Conservation (phyloP, 2,113 vertebrate genomes). For the Takifugu bimaculatus region DNA sequence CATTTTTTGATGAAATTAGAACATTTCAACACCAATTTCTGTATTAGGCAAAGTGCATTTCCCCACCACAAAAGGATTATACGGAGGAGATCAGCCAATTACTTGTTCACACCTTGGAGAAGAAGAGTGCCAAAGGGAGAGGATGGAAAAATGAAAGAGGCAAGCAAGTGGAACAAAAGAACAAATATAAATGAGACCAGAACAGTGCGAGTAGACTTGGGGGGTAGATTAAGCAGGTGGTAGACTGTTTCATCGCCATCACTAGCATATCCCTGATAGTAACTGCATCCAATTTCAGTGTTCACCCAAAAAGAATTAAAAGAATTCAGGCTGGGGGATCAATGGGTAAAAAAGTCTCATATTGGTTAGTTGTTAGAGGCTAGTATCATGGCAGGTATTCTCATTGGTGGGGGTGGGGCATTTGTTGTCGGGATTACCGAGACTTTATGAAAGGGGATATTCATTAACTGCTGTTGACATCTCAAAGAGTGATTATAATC, state of each 20-base stretch:
- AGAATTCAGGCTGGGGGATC: constrained; percentile 49
- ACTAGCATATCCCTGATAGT: constrained; percentile 66
- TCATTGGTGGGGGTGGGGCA: constrained; percentile 55
- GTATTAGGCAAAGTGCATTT: constrained; percentile 21
- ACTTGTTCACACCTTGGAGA: constrained; percentile 48
- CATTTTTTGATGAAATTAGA: background rate
- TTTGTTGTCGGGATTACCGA: constrained; percentile 69
- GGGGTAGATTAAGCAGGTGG: constrained; percentile 57
- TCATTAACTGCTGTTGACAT: constrained; percentile 74
- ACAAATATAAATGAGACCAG: constrained; percentile 43
- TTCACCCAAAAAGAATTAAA: constrained; percentile 65
- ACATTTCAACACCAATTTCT: constrained; percentile 11
- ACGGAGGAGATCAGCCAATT: constrained; percentile 41
- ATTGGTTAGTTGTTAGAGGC: constrained; percentile 57
- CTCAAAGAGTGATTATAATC: constrained; percentile 63
- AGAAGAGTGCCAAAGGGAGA: constrained; percentile 29
- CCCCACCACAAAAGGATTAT: constrained; percentile 35
- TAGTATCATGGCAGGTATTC: constrained; percentile 67
- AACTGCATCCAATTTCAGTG: constrained; percentile 61
- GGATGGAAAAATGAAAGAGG: constrained; percentile 1
- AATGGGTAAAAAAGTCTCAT: constrained; percentile 65
- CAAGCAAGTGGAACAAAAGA: constrained; percentile 12
- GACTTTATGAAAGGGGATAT: constrained; percentile 66
- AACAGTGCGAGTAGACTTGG: constrained; percentile 27
- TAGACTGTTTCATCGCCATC: constrained; percentile 53